Evolutionary conservation across 2,888 invertebrate species (phyloP).

Genomic region (Philereme vetulata): DNA sequence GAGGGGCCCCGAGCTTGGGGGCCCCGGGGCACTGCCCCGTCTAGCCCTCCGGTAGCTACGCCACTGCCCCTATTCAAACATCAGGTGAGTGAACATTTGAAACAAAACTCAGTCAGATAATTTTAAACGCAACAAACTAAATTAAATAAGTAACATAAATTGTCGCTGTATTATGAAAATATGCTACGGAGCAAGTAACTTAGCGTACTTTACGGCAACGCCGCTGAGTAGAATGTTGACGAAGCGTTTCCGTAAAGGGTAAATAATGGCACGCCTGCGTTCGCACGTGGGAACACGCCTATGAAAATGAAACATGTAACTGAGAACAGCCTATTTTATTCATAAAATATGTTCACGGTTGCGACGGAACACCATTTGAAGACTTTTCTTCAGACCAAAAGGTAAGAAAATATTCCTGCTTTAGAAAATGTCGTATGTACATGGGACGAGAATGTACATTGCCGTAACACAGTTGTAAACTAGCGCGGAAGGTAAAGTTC

Average conservation of each 20-base stretch:
- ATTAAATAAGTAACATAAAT: conserved; percentile 6
- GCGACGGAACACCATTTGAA: too few relatives aligned
- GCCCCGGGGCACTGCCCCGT: too few relatives aligned
- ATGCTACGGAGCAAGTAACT: conserved; percentile 32
- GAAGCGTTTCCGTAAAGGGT: conserved; percentile 44
- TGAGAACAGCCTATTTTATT: conserved; percentile 11
- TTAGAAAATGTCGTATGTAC: too few relatives aligned
- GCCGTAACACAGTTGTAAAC: too few relatives aligned
- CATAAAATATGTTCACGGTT: neutral
- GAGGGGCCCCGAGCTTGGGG: too few relatives aligned
- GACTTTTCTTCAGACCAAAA: too few relatives aligned
- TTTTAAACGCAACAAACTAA: neutral
- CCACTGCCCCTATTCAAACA: too few relatives aligned
- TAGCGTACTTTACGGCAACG: conserved; percentile 30
- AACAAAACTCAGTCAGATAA: neutral
- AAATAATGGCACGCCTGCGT: conserved; percentile 41
- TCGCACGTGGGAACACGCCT: conserved; percentile 32
- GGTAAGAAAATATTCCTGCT: too few relatives aligned
- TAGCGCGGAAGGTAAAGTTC: too few relatives aligned
- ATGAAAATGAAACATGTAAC: conserved; percentile 24
- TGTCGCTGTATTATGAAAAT: conserved; percentile 31
- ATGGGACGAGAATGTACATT: too few relatives aligned
- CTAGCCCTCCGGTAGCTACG: too few relatives aligned
- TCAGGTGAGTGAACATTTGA: neutral
- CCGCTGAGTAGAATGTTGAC: conserved; percentile 35